phyloP scores from a whole-genome alignment of 2,888 invertebrate species.

The Rotaria sp. region DNA sequence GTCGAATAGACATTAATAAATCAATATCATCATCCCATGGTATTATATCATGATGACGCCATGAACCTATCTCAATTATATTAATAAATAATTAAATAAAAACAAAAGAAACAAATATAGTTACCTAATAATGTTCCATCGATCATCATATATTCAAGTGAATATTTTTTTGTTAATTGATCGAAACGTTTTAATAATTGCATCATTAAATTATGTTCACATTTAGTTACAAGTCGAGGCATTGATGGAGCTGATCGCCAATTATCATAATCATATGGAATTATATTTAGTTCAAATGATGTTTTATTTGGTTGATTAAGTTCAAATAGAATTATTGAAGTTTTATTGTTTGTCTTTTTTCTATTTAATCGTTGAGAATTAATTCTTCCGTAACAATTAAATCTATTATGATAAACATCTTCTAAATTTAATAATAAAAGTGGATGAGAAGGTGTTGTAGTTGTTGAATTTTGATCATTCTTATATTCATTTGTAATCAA shows the following conservation, averaged over 20 bases:
- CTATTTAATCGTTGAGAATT: background rate
- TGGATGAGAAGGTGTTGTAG: background rate
- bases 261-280: background rate
- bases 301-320: background rate
- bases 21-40: constrained; percentile 27
- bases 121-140: constrained; percentile 29
- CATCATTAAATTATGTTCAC: constrained; percentile 29
- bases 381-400: background rate
- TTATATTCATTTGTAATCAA: background rate
- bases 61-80: background rate
- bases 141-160: constrained; percentile 16
- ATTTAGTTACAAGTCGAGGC: background rate
- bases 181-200: constrained; percentile 9
- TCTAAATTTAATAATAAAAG: background rate
- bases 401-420: background rate
- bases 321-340: background rate
- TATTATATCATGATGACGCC: constrained; percentile 21
- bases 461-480: background rate
- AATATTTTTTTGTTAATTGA: constrained; percentile 1
- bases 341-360: background rate
- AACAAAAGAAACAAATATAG: too few species aligned
- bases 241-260: background rate
- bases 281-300: background rate
- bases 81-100: too few species aligned
- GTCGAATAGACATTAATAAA: background rate